phyloP scores from a whole-genome alignment of 2,797 vertebrate species.

The Synaphobranchus kaupii region DNA sequence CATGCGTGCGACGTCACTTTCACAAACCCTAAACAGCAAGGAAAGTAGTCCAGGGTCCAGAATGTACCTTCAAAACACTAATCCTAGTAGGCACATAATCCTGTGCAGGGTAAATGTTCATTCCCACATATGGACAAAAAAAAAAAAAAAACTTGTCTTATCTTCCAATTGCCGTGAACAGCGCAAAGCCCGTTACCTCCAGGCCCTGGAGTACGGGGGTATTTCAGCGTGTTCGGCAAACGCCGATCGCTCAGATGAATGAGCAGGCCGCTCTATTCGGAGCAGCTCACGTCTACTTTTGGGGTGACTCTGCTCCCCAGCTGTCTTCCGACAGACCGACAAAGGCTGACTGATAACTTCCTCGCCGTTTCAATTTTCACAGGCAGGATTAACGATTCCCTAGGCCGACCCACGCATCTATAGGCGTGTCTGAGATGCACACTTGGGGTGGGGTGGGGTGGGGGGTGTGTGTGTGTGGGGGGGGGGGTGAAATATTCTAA shows the following conservation, averaged over 20 bases:
- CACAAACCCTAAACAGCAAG: not conserved
- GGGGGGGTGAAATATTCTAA: not conserved
- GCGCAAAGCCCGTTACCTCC: conserved; percentile 46
- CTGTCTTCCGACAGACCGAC: conserved; percentile 52
- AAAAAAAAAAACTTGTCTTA: conserved; percentile 66
- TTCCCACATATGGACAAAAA: conserved; percentile 61
- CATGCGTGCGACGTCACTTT: not conserved
- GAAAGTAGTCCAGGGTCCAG: not conserved
- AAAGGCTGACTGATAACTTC: conserved; percentile 67
- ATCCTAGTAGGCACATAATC: not conserved
- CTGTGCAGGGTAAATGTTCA: conserved; percentile 35
- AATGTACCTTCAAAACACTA: conserved; percentile 15
- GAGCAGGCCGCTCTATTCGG: conserved; percentile 56
- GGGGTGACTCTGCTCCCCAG: conserved; percentile 27
- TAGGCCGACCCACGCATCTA: not conserved
- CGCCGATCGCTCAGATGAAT: conserved; percentile 65
- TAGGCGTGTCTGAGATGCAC: not conserved
- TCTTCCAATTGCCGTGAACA: conserved; percentile 53
- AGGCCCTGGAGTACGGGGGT: conserved; percentile 50
- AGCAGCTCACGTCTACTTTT: conserved; percentile 28
- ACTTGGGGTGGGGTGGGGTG: not conserved
- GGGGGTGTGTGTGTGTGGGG: too few species aligned
- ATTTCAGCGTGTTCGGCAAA: conserved; percentile 63
- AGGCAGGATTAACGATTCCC: not conserved
- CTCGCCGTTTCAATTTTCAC: conserved; percentile 56